Base-by-base conservation (phyloP, 2,888 invertebrate genomes). In the Octodonta nipae region DNA sequence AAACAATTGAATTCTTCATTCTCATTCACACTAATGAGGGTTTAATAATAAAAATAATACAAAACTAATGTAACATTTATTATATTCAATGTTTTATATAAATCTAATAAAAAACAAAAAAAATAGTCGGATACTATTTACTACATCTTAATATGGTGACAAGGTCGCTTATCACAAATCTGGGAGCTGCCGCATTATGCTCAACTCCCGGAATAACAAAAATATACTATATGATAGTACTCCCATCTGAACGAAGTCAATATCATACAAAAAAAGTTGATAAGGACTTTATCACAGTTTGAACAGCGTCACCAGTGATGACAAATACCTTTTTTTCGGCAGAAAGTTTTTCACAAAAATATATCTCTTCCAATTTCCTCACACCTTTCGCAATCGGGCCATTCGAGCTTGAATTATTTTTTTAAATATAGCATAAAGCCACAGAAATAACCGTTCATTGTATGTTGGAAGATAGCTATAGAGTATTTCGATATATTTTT, bases 211-310 rank as follows among this genome's bases (percentile, higher is more conserved):
- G 35, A 36, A 36, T 34, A 42, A 40, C 38, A 46, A 40, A 46
- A 44, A 40, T 43, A 43, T 33, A 36, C 32, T 40, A 58, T 60
- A 66, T 66, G 65, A 66, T 65, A 66, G 65, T 67, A 66, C 67
- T 66, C 60, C 66, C 66, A 65, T 66, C 65, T 63, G 63, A 60
- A 61, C 61, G 66, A 66, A 67, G 67, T 66, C 66, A 67, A 66
- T 66, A 67, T 64, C 66, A 65, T 64, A 63, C 56, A 56, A 53
- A 58, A 50, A 49, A 55, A 56, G 58, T 60, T 59, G 64, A 65
- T 64, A 65, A 64, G 63, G 64, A 65, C 64, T 60, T 58, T 63
- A 64, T 65, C 64, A 65, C 64, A 65, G 64, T 58, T 62, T 58
- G 55, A 30, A 55, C 52, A 56, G 53, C 54, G 57, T 54, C 55